Conservation (phyloP, 2,888 invertebrate species). For the Lithosia quadra region DNA sequence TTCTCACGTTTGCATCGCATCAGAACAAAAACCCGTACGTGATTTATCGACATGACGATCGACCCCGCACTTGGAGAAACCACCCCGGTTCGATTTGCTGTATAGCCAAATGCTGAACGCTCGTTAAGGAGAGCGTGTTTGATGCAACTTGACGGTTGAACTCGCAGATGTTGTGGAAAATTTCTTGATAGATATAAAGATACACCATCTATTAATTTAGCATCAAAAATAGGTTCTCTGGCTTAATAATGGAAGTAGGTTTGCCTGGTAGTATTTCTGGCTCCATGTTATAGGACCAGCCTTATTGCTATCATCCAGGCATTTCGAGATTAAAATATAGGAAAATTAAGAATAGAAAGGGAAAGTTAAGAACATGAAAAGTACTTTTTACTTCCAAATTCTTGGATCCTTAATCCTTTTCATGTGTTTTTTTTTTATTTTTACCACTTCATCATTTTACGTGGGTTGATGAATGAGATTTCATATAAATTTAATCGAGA, state of each 20-base stretch:
- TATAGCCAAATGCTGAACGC: slow-evolving; percentile 6
- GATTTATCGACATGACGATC: slow-evolving; percentile 69
- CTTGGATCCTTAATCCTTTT: not conserved
- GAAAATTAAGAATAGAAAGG: not conserved
- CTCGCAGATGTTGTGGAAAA: not conserved
- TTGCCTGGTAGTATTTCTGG: too few relatives aligned
- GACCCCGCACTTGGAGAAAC: slow-evolving; percentile 48
- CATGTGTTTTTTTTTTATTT: not conserved
- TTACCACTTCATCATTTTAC: not conserved
- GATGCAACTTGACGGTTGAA: slow-evolving; percentile 22
- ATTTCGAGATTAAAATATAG: not conserved
- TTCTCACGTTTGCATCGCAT: slow-evolving; percentile 71
- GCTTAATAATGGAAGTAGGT: not conserved
- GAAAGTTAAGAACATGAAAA: too few relatives aligned
- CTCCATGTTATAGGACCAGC: too few relatives aligned
- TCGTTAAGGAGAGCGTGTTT: slow-evolving; percentile 30
- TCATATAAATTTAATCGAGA: not conserved
- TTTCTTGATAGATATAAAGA: not conserved
- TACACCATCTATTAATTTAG: too few relatives aligned
- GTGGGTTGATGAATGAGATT: not conserved
- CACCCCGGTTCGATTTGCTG: slow-evolving; percentile 35
- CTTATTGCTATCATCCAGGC: too few relatives aligned
- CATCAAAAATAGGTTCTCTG: too few relatives aligned
- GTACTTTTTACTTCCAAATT: not conserved
- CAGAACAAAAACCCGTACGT: slow-evolving; percentile 62